Conservation (phyloP, 1,140 invertebrate species). For the Lycorma delicatula region DNA sequence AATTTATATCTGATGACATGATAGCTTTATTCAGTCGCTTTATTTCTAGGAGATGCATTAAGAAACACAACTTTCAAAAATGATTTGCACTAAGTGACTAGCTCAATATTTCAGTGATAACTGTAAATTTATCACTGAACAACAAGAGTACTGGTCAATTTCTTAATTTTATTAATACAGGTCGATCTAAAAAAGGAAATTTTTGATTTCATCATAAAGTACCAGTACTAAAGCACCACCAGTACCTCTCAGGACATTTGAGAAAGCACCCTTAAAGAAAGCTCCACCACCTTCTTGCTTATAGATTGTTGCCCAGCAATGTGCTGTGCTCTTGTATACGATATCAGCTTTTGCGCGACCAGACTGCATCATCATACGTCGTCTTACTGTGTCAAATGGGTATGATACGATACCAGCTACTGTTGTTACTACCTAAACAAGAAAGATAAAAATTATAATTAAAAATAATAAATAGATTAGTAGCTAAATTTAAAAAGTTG, state of each 20-base stretch:
- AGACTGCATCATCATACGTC: slow-evolving; percentile 88
- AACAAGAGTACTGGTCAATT: too few species aligned
- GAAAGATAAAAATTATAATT: slow-evolving; percentile 27
- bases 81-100: too few species aligned
- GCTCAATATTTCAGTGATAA: too few species aligned
- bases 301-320: slow-evolving; percentile 63
- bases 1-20: too few species aligned
- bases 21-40: too few species aligned
- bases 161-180: too few species aligned
- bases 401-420: slow-evolving; percentile 75
- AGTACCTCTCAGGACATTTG: slow-evolving; percentile 68
- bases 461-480: too few species aligned
- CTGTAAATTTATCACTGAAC: too few species aligned
- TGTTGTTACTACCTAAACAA: slow-evolving; percentile 55
- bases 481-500: too few species aligned
- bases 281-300: slow-evolving; percentile 54
- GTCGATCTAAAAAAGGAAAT: slow-evolving; percentile 44
- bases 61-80: too few species aligned
- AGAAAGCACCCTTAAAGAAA: slow-evolving; percentile 78
- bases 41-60: too few species aligned
- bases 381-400: slow-evolving; percentile 82
- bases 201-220: slow-evolving; percentile 69
- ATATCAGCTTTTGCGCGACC: slow-evolving; percentile 56
- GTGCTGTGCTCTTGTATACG: slow-evolving; percentile 62
- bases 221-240: slow-evolving; percentile 71